These are phyloP conservation scores for Prionailurus viverrinus DNA, from an alignment of 2,113 vertebrate genomes.

Conservation along the genomic window DNA sequence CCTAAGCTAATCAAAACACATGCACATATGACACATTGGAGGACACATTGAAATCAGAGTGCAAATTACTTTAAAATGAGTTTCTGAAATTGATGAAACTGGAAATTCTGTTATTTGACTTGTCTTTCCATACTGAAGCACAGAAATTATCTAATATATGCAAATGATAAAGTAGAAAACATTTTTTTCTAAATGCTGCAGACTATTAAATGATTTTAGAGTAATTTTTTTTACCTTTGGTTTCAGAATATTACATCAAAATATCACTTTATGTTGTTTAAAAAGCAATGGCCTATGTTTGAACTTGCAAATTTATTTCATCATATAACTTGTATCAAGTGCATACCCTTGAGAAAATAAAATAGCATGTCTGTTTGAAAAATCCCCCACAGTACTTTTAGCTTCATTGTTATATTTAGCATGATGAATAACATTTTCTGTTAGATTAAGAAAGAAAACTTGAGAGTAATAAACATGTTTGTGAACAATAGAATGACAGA, in stretches of 20 bases:
- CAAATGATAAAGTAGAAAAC: neutral
- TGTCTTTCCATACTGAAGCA: neutral
- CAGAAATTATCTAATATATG: neutral
- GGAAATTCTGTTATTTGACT: neutral
- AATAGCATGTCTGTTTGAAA: slow-evolving; percentile 2
- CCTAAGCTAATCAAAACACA: neutral
- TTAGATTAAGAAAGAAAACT: slow-evolving; percentile 1
- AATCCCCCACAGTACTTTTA: neutral
- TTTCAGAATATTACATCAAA: neutral
- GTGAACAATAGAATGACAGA: neutral
- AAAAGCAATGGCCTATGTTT: neutral
- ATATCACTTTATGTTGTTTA: neutral
- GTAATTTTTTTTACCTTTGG: neutral
- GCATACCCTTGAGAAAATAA: slow-evolving; percentile 22
- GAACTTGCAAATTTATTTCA: neutral
- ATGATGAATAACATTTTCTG: slow-evolving; percentile 34
- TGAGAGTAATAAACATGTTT: slow-evolving; percentile 18
- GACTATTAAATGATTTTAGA: neutral
- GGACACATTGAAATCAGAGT: neutral
- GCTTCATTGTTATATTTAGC: slow-evolving; percentile 36
- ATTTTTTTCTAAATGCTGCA: neutral
- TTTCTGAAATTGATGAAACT: neutral
- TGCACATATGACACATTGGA: neutral
- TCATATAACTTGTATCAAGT: neutral
- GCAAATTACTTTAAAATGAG: slow-evolving; percentile 4